These are phyloP conservation scores for Ashinkailepas kermadecensis DNA, from an alignment of 2,888 invertebrate species.

Conservation along the genomic window DNA sequence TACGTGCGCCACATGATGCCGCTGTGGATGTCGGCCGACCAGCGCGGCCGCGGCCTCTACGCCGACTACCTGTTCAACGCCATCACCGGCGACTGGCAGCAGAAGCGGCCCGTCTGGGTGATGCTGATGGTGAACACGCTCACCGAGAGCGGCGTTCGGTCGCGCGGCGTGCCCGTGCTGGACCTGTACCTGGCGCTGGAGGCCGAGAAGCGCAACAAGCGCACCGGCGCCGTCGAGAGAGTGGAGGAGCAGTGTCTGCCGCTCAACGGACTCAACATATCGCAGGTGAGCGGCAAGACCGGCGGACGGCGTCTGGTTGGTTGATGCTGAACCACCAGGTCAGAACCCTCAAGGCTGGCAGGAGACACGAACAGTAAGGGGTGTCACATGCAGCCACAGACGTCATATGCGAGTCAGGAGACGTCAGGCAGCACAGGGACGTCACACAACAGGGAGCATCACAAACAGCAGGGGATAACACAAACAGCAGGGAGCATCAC, in stretches of 20 bases:
- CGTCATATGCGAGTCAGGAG: too few relatives aligned
- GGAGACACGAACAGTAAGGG: too few relatives aligned
- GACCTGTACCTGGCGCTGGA: constrained; percentile 49
- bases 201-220: constrained; percentile 45
- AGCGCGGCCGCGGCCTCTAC: constrained; percentile 42
- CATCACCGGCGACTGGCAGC: constrained; percentile 48
- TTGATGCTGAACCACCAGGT: too few relatives aligned
- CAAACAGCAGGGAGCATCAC: too few relatives aligned
- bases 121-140: constrained; percentile 50
- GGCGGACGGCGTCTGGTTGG: too few relatives aligned
- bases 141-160: constrained; percentile 45
- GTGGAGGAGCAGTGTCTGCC: constrained; percentile 52
- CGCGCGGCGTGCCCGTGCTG: constrained; percentile 47
- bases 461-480: too few relatives aligned
- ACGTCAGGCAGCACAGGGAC: too few relatives aligned
- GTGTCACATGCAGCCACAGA: too few relatives aligned
- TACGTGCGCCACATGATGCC: constrained; percentile 44
- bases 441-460: too few relatives aligned
- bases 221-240: constrained; percentile 47
- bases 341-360: too few relatives aligned
- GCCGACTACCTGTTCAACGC: constrained; percentile 47
- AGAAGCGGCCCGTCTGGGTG: constrained; percentile 50
- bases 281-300: constrained; percentile 43
- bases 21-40: constrained; percentile 44
- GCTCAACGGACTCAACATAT: constrained; percentile 46